Base-by-base conservation (phyloP, 1,140 invertebrate genomes). In the Drosophila kurseongensis region DNA sequence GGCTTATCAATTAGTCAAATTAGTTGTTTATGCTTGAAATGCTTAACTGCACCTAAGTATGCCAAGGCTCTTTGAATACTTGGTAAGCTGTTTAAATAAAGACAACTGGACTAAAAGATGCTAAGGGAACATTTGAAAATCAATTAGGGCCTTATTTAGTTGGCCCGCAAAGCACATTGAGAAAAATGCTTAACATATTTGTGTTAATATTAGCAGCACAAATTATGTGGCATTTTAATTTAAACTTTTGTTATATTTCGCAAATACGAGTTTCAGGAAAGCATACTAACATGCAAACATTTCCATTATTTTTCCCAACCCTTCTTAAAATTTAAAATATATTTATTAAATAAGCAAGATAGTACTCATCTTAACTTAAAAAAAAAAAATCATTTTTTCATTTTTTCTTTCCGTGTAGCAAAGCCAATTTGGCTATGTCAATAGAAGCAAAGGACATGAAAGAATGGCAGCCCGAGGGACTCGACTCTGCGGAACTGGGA, bases 381-480 rank as follows among this genome's bases (percentile, higher is more conserved):
- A n/a, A n/a, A n/a, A n/a, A n/a, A n/a, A n/a, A n/a, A n/a, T n/a
- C n/a, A n/a, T n/a, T n/a, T n/a, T n/a, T n/a, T 6, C 29, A 8
- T 8, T 13, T 23, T 68, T 54, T 54, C 52, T 18, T 23, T 6
- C 35, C n/a, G 51, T 51, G 35, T 35, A 54, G 51, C 58, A 69
- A 80, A 90, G 84, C 77, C 84, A 89, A 89, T 89, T 89, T 80
- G 84, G 56, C 74, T 90, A 44, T 80, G 84, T 89, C 80, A 89
- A 89, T 84, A 56, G 58, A 71, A 42, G 40, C 45, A 81, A 63
- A 67, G 74, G 56, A 75, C 82, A 71, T 72, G 78, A 75, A 75
- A 68, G 78, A 80, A 67, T 84, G 71, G 60, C 56, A 68, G 47
- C 50, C 41, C 41, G 29, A 52, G 56, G 61, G 75, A 72, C 36